Base-by-base conservation (phyloP, 2,888 invertebrate species). In the Baronia brevicornis region DNA sequence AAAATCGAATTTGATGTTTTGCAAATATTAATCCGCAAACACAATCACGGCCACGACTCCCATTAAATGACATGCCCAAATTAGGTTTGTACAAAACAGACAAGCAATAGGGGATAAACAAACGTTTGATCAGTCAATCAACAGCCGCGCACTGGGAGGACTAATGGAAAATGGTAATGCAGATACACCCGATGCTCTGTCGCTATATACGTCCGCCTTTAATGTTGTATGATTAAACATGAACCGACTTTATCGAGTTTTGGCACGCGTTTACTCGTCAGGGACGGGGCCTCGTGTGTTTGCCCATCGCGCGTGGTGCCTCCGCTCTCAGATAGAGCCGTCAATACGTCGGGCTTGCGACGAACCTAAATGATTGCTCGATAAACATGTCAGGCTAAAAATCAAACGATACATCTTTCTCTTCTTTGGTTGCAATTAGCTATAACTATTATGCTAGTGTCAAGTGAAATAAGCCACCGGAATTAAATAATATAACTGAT, bases 141-240 rank as follows among this genome's bases (percentile, higher is more conserved):
- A 54, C 59, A 56, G 35, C 34, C 28, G 45, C 38, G 39, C 23
- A 19, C 18, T 28, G 33, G 28, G 28, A 28, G 45, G 52, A 49
- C 55, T 74, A 71, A 73, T 74, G 62, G 66, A 67, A 73, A 74
- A 75, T 70, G 65, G 65, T 73, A 77, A 74, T 74, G 62, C 60
- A 62, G 58, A 55, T 51, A 48, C 54, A 46, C 39, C 44, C 47
- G 48, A 56, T 60, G 60, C 57, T 50, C 54, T 48, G 47, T 33
- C 39, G 33, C 42, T 68, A 57, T 65, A 62, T 64, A 68, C 65
- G 60, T 56, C 61, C 47, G 60, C 62, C 67, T 68, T 66, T 70
- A 77, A 75, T 75, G 70, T 67, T 66, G 62, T 71, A 75, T 79
- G 74, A 79, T 79, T 77, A 79, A 74, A 80, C 78, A 78, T 75